Evolutionary conservation across 1,140 invertebrate genomes (phyloP), one percentile per base, ranked within the genome.

Genomic region (Drosophila nikananu): DNA sequence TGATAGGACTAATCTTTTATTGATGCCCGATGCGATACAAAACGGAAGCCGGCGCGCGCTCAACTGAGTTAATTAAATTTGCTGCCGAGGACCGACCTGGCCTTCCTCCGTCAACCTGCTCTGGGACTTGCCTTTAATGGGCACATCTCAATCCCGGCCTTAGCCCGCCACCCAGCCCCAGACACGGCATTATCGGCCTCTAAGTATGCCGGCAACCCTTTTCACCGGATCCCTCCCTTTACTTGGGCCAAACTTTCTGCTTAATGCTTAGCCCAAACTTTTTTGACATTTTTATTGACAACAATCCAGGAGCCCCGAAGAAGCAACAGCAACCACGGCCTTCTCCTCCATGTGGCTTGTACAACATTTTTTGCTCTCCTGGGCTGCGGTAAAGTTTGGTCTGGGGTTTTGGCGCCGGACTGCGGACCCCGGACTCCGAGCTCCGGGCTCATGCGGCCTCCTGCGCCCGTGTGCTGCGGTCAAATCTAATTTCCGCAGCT

Each of bases 401-500:
- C 83, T 81, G 79, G 55, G 57, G 48, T 37, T 25, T 79, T 70
- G 54, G 60, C 65, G 30, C 41, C 46, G 49, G 39, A 46, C 44
- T 21, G 19, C 5, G 42, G 15, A 15, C 46, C 32, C 46, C 39
- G 49, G n/a, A 27, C 51, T 52, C 12, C 3, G 46, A 21, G 13
- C 46, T 48, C 46, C 39, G 51, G 19, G 19, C 30, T 54, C 52
- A 15, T 17, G 66, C 63, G 66, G 62, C 76, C 78, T 68, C 49
- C 77, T 81, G 60, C 62, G 80, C 77, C 80, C 71, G 84, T 83
- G 83, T 89, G 74, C 66, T 78, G 86, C 72, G 86, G 86, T 91
- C 86, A 90, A 90, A 90, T 90, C 86, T 90, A 90, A 90, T 90
- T 90, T 90, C 86, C 86, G 86, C 86, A 90, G 86, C 86, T 90